phyloP scores from a whole-genome alignment of 2,888 invertebrate species.

The Drosophila imparisetae region DNA sequence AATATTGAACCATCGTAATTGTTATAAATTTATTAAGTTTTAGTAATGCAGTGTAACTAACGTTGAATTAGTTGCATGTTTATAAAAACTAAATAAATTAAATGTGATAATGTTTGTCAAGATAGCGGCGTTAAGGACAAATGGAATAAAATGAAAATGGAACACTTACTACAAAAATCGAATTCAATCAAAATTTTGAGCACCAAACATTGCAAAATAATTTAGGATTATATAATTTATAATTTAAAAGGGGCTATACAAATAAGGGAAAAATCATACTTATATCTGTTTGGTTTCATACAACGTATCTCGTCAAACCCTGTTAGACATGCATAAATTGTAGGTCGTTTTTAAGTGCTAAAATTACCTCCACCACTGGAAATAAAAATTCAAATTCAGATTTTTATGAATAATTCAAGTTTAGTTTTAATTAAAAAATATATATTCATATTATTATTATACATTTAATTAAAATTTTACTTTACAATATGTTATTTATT shows the following conservation, averaged over 20 bases:
- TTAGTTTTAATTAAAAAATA: background rate
- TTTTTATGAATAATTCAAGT: no score
- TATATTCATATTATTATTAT: background rate
- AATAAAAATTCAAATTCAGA: background rate
- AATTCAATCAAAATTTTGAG: background rate
- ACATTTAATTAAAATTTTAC: background rate
- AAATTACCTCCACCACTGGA: background rate
- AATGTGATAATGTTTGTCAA: slow-evolving; percentile 7
- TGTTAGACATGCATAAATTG: background rate
- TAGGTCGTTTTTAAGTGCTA: background rate
- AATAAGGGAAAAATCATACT: background rate
- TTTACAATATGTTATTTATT: background rate
- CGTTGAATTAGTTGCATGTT: background rate
- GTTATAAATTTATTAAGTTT: background rate
- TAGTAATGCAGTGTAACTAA: background rate
- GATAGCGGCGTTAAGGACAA: background rate
- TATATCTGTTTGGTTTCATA: background rate
- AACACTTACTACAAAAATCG: background rate
- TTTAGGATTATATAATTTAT: background rate
- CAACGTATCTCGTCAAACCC: background rate
- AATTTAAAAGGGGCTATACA: background rate
- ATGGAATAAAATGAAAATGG: background rate
- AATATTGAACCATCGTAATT: slow-evolving; percentile 35
- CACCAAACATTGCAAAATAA: background rate
- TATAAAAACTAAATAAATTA: slow-evolving; percentile 6